Percentiles rank a stretch among this genome's conserved stretches.
Conservation (phyloP, 2,888 invertebrate species). For the Acronicta psi region DNA sequence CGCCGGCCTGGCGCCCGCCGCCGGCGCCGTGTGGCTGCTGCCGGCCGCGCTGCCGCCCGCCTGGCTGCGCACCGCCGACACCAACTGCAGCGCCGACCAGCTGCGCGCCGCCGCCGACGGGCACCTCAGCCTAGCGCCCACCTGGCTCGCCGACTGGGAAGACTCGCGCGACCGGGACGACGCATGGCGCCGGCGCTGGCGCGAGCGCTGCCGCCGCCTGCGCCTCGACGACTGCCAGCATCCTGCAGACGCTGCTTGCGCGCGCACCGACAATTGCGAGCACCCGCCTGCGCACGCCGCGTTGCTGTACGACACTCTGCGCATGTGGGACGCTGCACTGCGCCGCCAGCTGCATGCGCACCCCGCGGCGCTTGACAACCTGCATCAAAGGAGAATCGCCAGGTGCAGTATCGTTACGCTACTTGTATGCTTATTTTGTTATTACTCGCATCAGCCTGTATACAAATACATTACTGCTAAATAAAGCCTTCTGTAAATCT, state of each 20-base stretch:
- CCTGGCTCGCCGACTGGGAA: conserved; percentile 70
- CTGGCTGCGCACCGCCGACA: conserved; percentile 90
- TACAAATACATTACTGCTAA: too few relatives aligned
- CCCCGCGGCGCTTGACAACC: conserved; percentile 70
- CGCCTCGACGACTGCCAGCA: conserved; percentile 22
- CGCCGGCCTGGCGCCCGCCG: conserved; percentile 91
- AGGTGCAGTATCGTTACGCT: conserved; percentile 53
- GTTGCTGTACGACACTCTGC: conserved; percentile 77
- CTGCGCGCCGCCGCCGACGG: conserved; percentile 64
- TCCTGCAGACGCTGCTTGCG: conserved; percentile 21
- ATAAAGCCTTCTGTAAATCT: too few relatives aligned
- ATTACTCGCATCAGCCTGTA: too few relatives aligned
- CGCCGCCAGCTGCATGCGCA: conserved; percentile 57
- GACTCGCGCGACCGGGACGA: conserved; percentile 36
- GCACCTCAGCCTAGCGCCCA: conserved; percentile 67
- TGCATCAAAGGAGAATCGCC: conserved; percentile 67
- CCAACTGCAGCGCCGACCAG: conserved; percentile 78
- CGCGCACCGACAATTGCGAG: conserved; percentile 37
- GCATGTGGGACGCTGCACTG: conserved; percentile 73
- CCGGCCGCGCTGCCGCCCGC: conserved; percentile 91
- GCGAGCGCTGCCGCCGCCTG: conserved; percentile 31
- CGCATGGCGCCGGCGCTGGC: conserved; percentile 32
- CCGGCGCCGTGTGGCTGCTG: conserved; percentile 96
- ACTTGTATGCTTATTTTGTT: too few relatives aligned
- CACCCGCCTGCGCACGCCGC: conserved; percentile 66